Evolutionary conservation across 2,888 invertebrate species (phyloP).

Genomic region (Drosophila infuscata): DNA sequence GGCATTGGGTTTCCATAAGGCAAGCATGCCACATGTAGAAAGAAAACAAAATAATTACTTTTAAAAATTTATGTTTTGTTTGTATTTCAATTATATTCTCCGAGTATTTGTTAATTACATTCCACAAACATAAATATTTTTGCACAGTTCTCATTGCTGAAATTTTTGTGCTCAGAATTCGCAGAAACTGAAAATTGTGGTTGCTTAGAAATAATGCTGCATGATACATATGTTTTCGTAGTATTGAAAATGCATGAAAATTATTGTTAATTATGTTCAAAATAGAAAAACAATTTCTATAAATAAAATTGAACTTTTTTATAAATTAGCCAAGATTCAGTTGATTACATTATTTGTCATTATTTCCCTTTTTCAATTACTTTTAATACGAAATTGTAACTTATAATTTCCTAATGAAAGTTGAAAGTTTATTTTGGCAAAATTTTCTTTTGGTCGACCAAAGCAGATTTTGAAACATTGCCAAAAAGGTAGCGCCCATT

Average conservation of each 20-base stretch:
- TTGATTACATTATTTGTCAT: background rate
- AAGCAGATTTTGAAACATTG: conserved; percentile 48
- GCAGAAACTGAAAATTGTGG: background rate
- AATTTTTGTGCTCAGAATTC: background rate
- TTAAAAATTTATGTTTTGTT: background rate
- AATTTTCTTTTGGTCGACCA: conserved; percentile 27
- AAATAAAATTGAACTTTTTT: background rate
- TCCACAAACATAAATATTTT: background rate
- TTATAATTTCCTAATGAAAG: conserved; percentile 7
- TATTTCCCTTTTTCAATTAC: background rate
- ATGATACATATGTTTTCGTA: background rate
- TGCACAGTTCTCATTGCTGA: background rate
- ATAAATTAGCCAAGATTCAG: background rate
- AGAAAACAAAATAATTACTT: conserved; percentile 1
- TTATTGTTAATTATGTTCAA: background rate
- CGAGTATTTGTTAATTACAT: background rate
- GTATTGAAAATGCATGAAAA: background rate
- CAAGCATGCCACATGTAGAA: background rate
- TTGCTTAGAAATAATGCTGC: background rate
- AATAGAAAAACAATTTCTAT: background rate
- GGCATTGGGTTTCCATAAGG: background rate
- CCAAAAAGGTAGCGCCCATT: conserved; percentile 47
- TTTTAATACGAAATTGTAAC: background rate
- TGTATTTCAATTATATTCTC: background rate
- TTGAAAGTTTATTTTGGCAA: conserved; percentile 28